Evolutionary conservation across 2,888 invertebrate genomes (phyloP).

Genomic region (Eristalis pertinax): DNA sequence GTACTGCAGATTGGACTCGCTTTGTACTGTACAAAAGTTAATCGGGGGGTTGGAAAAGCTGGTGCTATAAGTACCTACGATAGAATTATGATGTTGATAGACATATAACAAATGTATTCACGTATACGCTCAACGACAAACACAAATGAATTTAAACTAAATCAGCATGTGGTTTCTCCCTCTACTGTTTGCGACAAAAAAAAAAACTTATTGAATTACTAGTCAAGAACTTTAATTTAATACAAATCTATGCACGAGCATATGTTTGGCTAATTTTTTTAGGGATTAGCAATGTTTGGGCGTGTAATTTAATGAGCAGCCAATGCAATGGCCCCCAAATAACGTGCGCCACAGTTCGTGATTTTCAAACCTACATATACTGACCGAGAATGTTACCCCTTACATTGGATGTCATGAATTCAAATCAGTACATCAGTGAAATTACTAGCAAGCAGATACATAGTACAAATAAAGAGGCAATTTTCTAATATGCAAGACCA

Average conservation of each 20-base stretch:
- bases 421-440: conserved; percentile 21
- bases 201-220: conserved; percentile 12
- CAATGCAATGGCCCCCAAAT: not conserved
- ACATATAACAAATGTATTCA: not conserved
- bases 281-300: not conserved
- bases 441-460: conserved; percentile 13
- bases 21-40: conserved; percentile 27
- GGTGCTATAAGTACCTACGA: conserved; percentile 16
- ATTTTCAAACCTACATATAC: not conserved
- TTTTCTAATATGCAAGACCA: conserved; percentile 31
- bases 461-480: conserved; percentile 14
- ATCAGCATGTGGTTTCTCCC: not conserved
- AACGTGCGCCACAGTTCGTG: not conserved
- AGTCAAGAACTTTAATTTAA: conserved; percentile 37
- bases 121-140: not conserved
- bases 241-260: conserved; percentile 31
- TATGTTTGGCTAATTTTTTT: not conserved
- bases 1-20: conserved; percentile 33
- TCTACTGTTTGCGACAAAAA: not conserved
- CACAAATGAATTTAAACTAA: conserved; percentile 27
- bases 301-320: not conserved
- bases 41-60: conserved; percentile 47
- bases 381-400: not conserved
- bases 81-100: conserved; percentile 28
- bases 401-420: conserved; percentile 7